phyloP scores from a whole-genome alignment of 1,140 invertebrate species.

The Calycopis cecrops region DNA sequence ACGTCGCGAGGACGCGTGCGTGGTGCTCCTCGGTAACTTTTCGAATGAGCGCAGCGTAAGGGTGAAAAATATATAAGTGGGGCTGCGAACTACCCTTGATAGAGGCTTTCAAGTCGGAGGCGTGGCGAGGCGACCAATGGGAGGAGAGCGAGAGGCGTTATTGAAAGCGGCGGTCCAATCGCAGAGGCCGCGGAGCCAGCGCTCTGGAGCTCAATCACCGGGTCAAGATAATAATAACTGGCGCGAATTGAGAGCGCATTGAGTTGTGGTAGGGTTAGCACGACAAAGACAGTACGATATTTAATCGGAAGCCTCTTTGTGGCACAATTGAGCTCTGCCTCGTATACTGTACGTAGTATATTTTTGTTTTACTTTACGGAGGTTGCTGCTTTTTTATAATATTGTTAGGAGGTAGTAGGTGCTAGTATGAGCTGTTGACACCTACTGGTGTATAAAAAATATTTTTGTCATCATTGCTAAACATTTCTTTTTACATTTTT shows the following conservation, averaged over 20 bases:
- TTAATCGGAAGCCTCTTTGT: conserved; percentile 44
- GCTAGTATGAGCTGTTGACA: no score
- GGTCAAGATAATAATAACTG: conserved; percentile 72
- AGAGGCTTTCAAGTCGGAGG: conserved; percentile 56
- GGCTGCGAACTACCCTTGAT: conserved; percentile 63
- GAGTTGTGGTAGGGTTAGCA: conserved; percentile 66
- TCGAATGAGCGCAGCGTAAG: conserved; percentile 62
- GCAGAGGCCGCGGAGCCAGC: conserved; percentile 35
- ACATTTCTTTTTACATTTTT: no score
- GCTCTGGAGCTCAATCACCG: conserved; percentile 66
- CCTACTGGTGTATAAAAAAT: no score
- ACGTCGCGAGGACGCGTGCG: conserved; percentile 52
- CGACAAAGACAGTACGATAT: conserved; percentile 62
- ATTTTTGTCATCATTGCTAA: no score
- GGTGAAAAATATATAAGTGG: conserved; percentile 72
- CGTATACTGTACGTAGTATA: neutral
- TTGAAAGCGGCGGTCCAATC: conserved; percentile 54
- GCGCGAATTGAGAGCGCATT: conserved; percentile 70
- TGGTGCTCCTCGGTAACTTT: conserved; percentile 48
- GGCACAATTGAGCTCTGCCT: conserved; percentile 20
- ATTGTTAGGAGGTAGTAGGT: no score
- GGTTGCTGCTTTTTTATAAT: neutral
- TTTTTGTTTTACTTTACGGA: neutral
- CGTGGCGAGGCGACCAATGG: conserved; percentile 54
- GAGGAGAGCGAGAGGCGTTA: conserved; percentile 47